phyloP scores from a whole-genome alignment of 2,113 vertebrate species.

The Seriola rivoliana region DNA sequence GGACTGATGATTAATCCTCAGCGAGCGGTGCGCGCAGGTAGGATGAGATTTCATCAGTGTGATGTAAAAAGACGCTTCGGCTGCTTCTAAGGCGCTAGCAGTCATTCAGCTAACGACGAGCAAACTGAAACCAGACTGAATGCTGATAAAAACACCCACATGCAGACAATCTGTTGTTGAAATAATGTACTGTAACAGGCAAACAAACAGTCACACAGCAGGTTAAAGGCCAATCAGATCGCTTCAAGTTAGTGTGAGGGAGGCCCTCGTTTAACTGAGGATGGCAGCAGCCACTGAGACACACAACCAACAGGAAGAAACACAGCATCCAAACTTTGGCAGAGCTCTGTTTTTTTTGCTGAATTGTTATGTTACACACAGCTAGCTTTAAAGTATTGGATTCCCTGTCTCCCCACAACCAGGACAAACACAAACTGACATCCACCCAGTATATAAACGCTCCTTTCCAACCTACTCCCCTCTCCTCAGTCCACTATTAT shows the following conservation, averaged over 20 bases:
- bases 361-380: no score
- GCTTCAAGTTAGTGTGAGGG: neutral
- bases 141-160: constrained; percentile 5
- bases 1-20: constrained; percentile 9
- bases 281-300: no score
- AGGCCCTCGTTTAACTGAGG: no score
- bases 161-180: constrained; percentile 14
- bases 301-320: no score
- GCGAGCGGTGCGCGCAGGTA: neutral
- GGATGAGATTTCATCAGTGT: neutral
- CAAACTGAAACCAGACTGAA: constrained; percentile 5
- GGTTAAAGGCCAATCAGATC: neutral
- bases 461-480: no score
- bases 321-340: no score
- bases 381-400: no score
- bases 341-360: no score
- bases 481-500: no score
- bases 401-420: no score
- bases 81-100: constrained; percentile 2
- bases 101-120: constrained; percentile 13
- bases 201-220: neutral
- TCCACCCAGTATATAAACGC: no score
- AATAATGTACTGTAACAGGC: neutral
- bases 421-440: no score
- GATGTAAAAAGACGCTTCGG: constrained; percentile 12